Percentiles rank a stretch among this genome's conserved stretches.
Conservation (phyloP, 2,888 invertebrate species). For the Brachylomia viminalis region DNA sequence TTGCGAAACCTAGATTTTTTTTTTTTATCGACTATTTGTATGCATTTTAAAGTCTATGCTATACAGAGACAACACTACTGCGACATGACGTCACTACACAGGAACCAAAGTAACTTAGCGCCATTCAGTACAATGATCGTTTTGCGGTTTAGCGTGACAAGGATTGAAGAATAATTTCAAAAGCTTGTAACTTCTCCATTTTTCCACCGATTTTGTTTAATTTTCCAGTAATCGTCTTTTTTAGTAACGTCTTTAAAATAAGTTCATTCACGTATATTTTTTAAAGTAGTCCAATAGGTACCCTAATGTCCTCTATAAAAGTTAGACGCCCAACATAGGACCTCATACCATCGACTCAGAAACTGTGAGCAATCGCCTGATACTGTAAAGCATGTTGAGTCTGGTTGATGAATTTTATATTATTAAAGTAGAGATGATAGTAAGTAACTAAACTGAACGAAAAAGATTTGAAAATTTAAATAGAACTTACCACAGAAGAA, state of each 20-base stretch:
- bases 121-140: background rate
- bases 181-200: background rate
- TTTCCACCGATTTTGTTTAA: too few species aligned
- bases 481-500: slow-evolving; percentile 79
- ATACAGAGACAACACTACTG: background rate
- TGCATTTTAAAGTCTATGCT: background rate
- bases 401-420: background rate
- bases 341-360: background rate
- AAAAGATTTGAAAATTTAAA: background rate
- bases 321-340: background rate
- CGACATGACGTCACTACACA: background rate
- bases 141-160: background rate
- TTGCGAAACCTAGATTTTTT: background rate
- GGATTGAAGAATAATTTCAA: background rate
- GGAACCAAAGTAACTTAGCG: background rate
- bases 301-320: background rate
- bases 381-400: too few species aligned
- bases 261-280: background rate
- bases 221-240: background rate
- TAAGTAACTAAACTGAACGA: background rate
- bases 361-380: background rate
- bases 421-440: too few species aligned
- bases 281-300: background rate
- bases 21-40: background rate
- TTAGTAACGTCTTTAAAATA: background rate